Evolutionary conservation across 2,113 vertebrate species (phyloP), one percentile per base, ranked within the genome.

Genomic region (Gambusia affinis): DNA sequence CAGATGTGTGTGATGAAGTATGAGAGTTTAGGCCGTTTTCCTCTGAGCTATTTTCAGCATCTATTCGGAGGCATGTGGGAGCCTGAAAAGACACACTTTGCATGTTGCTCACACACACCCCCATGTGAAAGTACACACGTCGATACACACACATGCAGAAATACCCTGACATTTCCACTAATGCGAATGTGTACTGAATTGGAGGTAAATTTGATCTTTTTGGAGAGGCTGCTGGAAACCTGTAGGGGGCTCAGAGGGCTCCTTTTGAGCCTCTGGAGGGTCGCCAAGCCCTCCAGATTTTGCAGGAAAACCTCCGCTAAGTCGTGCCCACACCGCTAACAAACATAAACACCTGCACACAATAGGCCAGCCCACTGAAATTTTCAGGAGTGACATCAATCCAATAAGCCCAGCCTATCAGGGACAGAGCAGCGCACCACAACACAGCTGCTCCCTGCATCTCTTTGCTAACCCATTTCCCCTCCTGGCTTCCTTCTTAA

Each of bases 351-450:
- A 63, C 76, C 60, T 68, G 73, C 77, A 79, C 77, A 86, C 88
- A 73, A 80, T 71, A 76, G 86, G 66, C 44, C 64, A 76, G 51
- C 70, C 82, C 79, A 73, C 71, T 77, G 78, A 85, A 87, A 78
- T 91, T 85, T 89, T 85, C 86, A 83, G 73, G 70, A 86, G 80
- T 76, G 78, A 85, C 90, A 89, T 92, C 80, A 87, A 86, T 91
- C 91, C 79, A 92, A 74, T 85, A 85, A 83, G 70, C 65, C 66
- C 30, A 54, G 81, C 39, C 88, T 89, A 83, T 92, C 86, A 76
- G 87, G 70, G 85, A 85, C 79, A 63, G 73, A 3, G 81, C 87
- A 88, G 79, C 78, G 82, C 84, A 81, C 57, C 76, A 76, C 82
- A 84, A 82, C 85, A 88, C 86, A 88, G 88, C 88, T 84, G 79